phyloP scores from a whole-genome alignment of 1,140 invertebrate species.

The Gonatopus flavifemur region DNA sequence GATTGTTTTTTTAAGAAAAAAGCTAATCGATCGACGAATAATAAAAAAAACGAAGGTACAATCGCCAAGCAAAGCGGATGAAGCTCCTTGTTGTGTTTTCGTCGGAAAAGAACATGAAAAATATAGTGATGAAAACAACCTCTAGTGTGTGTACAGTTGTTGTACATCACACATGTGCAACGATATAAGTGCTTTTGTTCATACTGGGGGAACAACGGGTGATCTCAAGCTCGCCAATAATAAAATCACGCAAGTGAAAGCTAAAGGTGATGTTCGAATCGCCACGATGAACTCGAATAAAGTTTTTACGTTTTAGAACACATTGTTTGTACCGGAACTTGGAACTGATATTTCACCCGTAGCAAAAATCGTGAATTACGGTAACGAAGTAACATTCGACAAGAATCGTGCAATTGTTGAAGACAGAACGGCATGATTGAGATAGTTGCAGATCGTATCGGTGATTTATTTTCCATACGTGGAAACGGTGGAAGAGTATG shows the following conservation, averaged over 20 bases:
- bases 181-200: background rate
- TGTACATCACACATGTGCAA: background rate
- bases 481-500: background rate
- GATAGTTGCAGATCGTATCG: background rate
- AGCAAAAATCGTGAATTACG: constrained; percentile 35
- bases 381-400: constrained; percentile 34
- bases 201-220: background rate
- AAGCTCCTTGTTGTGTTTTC: too few relatives aligned
- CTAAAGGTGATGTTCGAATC: background rate
- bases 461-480: too few relatives aligned
- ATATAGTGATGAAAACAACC: too few relatives aligned
- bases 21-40: background rate
- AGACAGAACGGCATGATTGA: constrained; percentile 27
- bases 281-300: background rate
- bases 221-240: background rate
- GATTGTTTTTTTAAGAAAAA: background rate
- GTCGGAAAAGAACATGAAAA: too few relatives aligned
- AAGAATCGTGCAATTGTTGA: constrained; percentile 25
- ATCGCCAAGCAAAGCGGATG: too few relatives aligned
- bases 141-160: constrained; percentile 1
- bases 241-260: background rate
- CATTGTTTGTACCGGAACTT: constrained; percentile 33
- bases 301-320: constrained; percentile 21
- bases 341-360: constrained; percentile 35
- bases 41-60: background rate